Evolutionary conservation across 2,888 invertebrate genomes (phyloP), one percentile per base, ranked within the genome.

Genomic region (Watsonalla binaria): DNA sequence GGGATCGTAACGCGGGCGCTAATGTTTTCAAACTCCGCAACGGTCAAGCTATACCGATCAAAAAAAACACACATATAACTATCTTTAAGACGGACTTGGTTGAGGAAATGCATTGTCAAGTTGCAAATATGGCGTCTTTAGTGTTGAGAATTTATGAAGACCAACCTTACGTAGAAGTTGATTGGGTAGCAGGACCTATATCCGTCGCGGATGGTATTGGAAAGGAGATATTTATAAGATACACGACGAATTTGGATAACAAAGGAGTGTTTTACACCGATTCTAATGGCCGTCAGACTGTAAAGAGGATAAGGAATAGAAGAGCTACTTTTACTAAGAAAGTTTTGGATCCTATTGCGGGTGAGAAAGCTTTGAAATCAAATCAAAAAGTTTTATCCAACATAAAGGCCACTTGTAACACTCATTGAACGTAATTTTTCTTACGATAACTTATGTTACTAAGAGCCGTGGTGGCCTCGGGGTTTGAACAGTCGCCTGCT

Each of bases 261-360:
- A 74, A 92, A 0, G 92, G 92, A 0, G 85, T 85, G 0, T 99
- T 98, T 80, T 98, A 94, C 77, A 99, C 98, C 0, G 99, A 99
- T 77, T 94, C 97, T 0, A 99, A 99, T 83, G 99, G 98, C 0
- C 90, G 98, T 0, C 96, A 98, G 85, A 94, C 95, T 73, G 72
- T 98, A 0, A 92, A 94, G 69, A 90, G 98, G 47, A 89, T 92
- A 0, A 85, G 93, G 37, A 91, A 95, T 70, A 83, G 84, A 0
- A 57, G 82, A 39, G 62, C 79, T 0, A 70, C 68, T 0, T 85
- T 73, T 34, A 62, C 62, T 0, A 47, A 61, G 0, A 70, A 68
- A 2, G 24, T 42, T 5, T 42, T 42, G 8, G 42, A 42, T 11
- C 6, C 8, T 9, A 42, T 42, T 11, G 8, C 11, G 11, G 42